Conservation (phyloP, 2,113 vertebrate genomes). For the Nothocercus nigrocapillus region DNA sequence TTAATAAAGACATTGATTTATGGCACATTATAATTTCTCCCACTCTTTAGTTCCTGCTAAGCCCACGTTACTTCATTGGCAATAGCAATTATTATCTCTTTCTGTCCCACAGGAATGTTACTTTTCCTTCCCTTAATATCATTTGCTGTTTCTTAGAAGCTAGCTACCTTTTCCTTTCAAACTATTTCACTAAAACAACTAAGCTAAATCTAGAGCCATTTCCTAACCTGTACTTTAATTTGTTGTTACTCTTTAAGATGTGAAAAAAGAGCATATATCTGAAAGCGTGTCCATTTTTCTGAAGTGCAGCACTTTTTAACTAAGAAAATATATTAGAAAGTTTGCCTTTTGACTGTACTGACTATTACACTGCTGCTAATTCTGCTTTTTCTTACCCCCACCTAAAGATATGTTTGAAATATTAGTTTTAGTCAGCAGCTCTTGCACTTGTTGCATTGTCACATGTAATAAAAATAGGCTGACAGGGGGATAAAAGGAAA, state of each 20-base stretch:
- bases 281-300: not conserved
- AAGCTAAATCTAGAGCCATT: not conserved
- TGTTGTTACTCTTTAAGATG: not conserved
- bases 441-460: not conserved
- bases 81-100: not conserved
- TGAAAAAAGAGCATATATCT: not conserved
- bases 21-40: not conserved
- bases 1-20: not conserved
- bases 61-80: not conserved
- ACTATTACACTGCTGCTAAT: not conserved
- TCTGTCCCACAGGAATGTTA: not conserved
- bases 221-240: not conserved
- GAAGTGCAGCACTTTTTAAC: not conserved
- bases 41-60: not conserved
- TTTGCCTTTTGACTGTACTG: not conserved
- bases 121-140: not conserved
- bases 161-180: not conserved
- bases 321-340: not conserved
- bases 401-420: not conserved
- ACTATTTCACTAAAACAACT: not conserved
- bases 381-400: not conserved
- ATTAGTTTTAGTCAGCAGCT: not conserved
- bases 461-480: not conserved
- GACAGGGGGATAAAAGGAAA: rapidly evolving
- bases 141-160: not conserved